Evolutionary conservation across 1,140 invertebrate genomes (phyloP).

Genomic region (Drosophila prosaltans): DNA sequence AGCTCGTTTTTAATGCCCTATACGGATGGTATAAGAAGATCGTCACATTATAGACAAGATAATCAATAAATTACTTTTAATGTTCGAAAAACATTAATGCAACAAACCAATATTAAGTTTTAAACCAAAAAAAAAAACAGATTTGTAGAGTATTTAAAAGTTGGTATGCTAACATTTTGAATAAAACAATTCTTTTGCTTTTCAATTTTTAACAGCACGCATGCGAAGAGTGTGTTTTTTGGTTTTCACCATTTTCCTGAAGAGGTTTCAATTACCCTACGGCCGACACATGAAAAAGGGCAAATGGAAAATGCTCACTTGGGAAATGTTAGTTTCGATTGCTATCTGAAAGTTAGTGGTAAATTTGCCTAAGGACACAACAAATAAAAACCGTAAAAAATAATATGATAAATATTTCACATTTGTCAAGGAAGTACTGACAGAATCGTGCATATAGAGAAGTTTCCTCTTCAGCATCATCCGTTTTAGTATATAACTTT

Average conservation of each 20-base stretch:
- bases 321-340: conserved; percentile 42
- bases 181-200: conserved; percentile 54
- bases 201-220: conserved; percentile 61
- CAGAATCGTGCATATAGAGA: neutral
- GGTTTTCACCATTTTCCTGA: conserved; percentile 14
- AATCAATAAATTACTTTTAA: too few species aligned
- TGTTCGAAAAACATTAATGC: too few species aligned
- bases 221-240: conserved; percentile 39
- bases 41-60: too few species aligned
- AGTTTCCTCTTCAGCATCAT: neutral
- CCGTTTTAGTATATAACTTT: neutral
- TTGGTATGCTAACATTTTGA: neutral
- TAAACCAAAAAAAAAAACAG: neutral
- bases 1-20: neutral
- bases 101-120: too few species aligned
- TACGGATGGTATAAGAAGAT: too few species aligned
- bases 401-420: neutral
- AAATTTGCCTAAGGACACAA: conserved; percentile 50
- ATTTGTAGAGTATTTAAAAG: neutral
- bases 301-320: conserved; percentile 25
- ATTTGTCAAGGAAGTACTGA: conserved; percentile 4
- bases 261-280: conserved; percentile 72
- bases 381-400: neutral
- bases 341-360: conserved; percentile 50
- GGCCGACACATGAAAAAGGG: conserved; percentile 40